phyloP scores from a whole-genome alignment of 2,888 invertebrate species.

The Synergus itoensis region DNA sequence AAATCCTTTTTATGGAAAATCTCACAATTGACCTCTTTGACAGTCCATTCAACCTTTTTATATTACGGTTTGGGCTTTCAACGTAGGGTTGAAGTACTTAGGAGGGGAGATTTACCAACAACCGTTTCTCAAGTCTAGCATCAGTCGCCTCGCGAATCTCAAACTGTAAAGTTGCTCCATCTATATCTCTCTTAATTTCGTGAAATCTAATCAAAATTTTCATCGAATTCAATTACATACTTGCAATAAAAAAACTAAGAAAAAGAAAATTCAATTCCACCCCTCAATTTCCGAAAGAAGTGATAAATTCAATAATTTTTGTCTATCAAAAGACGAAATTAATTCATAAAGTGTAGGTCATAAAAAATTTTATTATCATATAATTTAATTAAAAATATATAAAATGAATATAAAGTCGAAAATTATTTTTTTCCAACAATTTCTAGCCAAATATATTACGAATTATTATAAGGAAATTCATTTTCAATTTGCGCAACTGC shows the following conservation, averaged over 20 bases:
- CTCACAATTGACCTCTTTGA: constrained; percentile 28
- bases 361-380: too few relatives aligned
- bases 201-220: neutral
- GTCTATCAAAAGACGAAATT: neutral
- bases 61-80: neutral
- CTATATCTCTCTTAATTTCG: neutral
- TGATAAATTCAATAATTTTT: neutral
- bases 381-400: too few relatives aligned
- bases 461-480: neutral
- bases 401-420: too few relatives aligned
- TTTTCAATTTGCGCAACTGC: neutral
- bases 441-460: too few relatives aligned
- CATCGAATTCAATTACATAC: too few relatives aligned
- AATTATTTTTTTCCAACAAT: too few relatives aligned
- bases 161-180: constrained; percentile 59
- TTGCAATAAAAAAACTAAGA: neutral
- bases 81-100: neutral
- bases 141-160: constrained; percentile 69
- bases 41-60: neutral
- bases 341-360: too few relatives aligned
- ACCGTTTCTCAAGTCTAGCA: constrained; percentile 44
- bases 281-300: neutral
- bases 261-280: neutral
- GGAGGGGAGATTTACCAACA: constrained; percentile 5
- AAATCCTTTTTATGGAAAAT: constrained; percentile 12